Evolutionary conservation across 1,140 invertebrate genomes (phyloP).

Genomic region (Drosophila dunni): DNA sequence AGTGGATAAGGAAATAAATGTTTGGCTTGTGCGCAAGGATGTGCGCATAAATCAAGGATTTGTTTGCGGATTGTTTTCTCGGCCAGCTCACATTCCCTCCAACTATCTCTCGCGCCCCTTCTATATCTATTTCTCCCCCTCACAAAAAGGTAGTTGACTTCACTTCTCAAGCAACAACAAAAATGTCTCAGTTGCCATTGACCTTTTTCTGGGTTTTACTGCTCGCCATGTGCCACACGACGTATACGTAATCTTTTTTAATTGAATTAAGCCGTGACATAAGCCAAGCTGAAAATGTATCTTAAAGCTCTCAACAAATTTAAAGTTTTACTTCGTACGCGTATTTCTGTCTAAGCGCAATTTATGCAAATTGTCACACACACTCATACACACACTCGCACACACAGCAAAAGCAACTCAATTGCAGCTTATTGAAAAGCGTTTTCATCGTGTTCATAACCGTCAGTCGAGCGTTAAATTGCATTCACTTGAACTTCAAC

Average conservation of each 20-base stretch:
- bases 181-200: slow-evolving; percentile 53
- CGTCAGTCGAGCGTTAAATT: slow-evolving; percentile 76
- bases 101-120: background rate
- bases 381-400: too few species aligned
- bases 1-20: slow-evolving; percentile 84
- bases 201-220: slow-evolving; percentile 61
- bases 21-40: slow-evolving; percentile 77
- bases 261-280: slow-evolving; percentile 81
- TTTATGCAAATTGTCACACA: slow-evolving; percentile 59
- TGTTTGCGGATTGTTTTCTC: slow-evolving; percentile 77
- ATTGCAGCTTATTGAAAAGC: slow-evolving; percentile 62
- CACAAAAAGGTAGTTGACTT: slow-evolving; percentile 70
- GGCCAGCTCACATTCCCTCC: background rate
- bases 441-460: slow-evolving; percentile 34
- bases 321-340: slow-evolving; percentile 2
- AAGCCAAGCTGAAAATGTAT: slow-evolving; percentile 39
- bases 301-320: slow-evolving; percentile 18
- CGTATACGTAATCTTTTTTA: slow-evolving; percentile 79
- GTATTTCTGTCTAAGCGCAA: slow-evolving; percentile 11
- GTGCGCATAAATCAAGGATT: slow-evolving; percentile 84
- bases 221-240: slow-evolving; percentile 54
- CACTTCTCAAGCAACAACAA: slow-evolving; percentile 2
- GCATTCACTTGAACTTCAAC: slow-evolving; percentile 63
- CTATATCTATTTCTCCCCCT: background rate
- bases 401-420: slow-evolving; percentile 15